A percentile compares a stretch with the other conserved stretches of the same genome.
phyloP scores from a whole-genome alignment of 92 coral and sea anemone species.

The Zoanthus sansibaricus region DNA sequence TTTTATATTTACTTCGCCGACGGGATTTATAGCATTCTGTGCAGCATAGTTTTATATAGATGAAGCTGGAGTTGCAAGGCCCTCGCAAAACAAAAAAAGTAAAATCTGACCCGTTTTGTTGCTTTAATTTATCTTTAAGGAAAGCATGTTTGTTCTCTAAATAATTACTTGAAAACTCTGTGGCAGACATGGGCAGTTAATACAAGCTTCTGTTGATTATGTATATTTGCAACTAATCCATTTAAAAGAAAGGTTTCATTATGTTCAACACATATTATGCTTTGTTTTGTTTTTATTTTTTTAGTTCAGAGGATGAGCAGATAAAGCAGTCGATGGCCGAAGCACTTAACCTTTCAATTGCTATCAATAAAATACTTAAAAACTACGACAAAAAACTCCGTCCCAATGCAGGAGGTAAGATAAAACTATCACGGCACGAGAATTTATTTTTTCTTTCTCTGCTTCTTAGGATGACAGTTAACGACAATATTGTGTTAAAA shows the following conservation, averaged over 20 bases:
- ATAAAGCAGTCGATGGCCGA: conserved; percentile 70
- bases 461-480: not conserved
- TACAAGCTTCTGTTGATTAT: not conserved
- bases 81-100: not conserved
- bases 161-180: not conserved
- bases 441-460: not conserved
- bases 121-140: not conserved
- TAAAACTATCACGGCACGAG: not conserved
- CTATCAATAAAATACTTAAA: conserved; percentile 74
- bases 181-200: not conserved
- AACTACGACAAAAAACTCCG: conserved; percentile 90
- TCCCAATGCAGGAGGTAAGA: conserved; percentile 89
- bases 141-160: not conserved
- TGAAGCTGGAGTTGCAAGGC: not conserved
- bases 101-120: not conserved
- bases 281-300: not conserved
- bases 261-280: too few relatives aligned
- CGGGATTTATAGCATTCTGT: not conserved
- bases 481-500: not conserved
- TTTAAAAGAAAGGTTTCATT: not conserved
- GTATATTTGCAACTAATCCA: not conserved
- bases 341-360: conserved; percentile 67
- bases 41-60: not conserved
- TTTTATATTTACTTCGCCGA: not conserved
- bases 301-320: conserved; percentile 28